Conservation (phyloP, 2,113 vertebrate species). For the Pseudopodoces humilis region DNA sequence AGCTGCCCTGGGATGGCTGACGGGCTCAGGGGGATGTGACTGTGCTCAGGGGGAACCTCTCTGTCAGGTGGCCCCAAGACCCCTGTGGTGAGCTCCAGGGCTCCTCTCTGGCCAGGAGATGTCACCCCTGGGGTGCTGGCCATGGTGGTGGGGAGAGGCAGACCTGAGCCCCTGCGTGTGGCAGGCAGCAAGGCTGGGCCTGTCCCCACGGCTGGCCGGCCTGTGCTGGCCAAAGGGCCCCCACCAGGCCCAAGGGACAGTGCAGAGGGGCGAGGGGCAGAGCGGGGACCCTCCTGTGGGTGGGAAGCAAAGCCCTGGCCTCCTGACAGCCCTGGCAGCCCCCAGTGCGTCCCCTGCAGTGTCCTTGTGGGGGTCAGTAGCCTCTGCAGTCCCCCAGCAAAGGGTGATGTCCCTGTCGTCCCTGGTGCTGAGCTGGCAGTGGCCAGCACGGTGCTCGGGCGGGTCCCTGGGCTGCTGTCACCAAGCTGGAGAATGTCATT, state of each 20-base stretch:
- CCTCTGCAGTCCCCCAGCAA: neutral
- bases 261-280: neutral
- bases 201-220: accelerated
- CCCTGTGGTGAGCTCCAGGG: accelerated
- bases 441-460: accelerated
- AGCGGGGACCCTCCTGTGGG: neutral
- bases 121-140: neutral
- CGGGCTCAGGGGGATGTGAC: neutral
- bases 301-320: neutral
- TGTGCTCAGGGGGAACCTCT: neutral
- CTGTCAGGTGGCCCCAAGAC: accelerated
- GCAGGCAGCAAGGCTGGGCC: neutral
- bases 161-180: accelerated
- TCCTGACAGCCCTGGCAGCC: neutral
- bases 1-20: neutral
- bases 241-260: neutral
- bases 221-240: neutral
- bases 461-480: neutral
- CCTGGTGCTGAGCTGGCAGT: accelerated
- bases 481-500: accelerated
- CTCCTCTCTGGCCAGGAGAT: accelerated
- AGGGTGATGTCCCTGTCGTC: accelerated
- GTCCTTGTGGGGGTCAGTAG: neutral
- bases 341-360: neutral
- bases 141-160: neutral